These are phyloP conservation scores for Gopherus flavomarginatus DNA, from an alignment of 2,113 vertebrate species.

Conservation along the genomic window DNA sequence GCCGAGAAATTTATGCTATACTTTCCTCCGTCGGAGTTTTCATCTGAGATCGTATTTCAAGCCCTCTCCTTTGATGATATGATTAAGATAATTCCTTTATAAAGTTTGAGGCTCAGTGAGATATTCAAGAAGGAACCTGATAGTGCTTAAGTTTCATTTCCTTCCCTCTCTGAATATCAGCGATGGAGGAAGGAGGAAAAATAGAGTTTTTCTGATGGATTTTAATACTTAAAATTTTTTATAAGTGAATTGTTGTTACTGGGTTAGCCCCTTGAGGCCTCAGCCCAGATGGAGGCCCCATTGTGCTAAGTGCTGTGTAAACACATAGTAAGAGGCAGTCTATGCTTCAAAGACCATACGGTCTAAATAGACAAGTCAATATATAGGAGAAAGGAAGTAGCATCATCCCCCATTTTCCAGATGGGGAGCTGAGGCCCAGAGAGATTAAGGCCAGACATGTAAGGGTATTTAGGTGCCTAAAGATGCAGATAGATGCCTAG, in stretches of 20 bases:
- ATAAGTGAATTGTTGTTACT: constrained; percentile 15
- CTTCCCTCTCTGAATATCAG: constrained; percentile 10
- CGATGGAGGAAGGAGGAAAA: not conserved
- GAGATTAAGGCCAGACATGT: not conserved
- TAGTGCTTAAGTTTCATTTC: constrained; percentile 67
- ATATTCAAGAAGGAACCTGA: constrained; percentile 65
- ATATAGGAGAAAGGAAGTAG: not conserved
- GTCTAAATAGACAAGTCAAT: not conserved
- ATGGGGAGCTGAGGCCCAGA: not conserved
- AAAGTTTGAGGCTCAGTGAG: constrained; percentile 64
- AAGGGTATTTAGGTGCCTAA: not conserved
- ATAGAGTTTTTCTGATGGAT: constrained; percentile 31
- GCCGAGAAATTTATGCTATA: constrained; percentile 76
- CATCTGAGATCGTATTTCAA: constrained; percentile 79
- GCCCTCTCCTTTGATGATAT: constrained; percentile 71
- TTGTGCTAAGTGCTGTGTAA: not conserved
- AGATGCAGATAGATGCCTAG: not conserved
- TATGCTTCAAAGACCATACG: not conserved
- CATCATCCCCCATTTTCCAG: not conserved
- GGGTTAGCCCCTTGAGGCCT: not conserved
- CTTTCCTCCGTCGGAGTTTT: constrained; percentile 67
- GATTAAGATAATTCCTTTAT: constrained; percentile 83
- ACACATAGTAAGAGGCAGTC: not conserved
- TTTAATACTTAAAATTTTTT: constrained; percentile 65
- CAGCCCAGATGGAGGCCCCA: not conserved